phyloP scores from a whole-genome alignment of 2,797 vertebrate species.

The Poecilia picta region DNA sequence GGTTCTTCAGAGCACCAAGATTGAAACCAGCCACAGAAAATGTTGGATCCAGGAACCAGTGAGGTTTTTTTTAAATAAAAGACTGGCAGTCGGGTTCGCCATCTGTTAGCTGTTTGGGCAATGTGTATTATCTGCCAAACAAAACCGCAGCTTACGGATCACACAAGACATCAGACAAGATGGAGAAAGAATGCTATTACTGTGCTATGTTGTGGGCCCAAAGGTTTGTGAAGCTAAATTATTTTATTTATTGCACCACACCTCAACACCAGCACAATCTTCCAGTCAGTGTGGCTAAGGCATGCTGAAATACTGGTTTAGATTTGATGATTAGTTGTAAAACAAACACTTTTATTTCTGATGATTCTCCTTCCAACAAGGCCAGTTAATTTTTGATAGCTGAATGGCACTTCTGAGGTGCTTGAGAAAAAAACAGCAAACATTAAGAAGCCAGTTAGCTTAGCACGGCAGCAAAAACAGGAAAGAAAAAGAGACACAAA shows the following conservation, averaged over 20 bases:
- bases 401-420: neutral
- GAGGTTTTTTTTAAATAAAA: conserved; percentile 43
- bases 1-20: conserved; percentile 40
- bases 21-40: conserved; percentile 61
- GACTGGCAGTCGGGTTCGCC: conserved; percentile 44
- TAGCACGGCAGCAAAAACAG: neutral
- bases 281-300: conserved; percentile 5
- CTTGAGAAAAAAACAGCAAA: neutral
- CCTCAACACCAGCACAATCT: conserved; percentile 1
- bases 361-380: conserved; percentile 7
- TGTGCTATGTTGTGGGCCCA: conserved; percentile 23
- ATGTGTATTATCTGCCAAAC: conserved; percentile 48
- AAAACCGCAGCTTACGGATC: conserved; percentile 55
- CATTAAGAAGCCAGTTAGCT: neutral
- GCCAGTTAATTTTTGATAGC: neutral
- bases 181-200: conserved; percentile 22
- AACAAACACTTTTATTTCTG: neutral
- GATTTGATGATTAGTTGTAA: neutral
- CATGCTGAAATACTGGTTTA: conserved; percentile 5
- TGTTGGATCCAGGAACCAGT: conserved; percentile 30
- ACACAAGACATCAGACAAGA: conserved; percentile 41
- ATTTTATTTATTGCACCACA: conserved; percentile 28
- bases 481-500: too few relatives aligned
- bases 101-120: conserved; percentile 71
- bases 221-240: conserved; percentile 32